Conservation (phyloP, 2,888 invertebrate genomes). For the Eueremaeus valkanovi region DNA sequence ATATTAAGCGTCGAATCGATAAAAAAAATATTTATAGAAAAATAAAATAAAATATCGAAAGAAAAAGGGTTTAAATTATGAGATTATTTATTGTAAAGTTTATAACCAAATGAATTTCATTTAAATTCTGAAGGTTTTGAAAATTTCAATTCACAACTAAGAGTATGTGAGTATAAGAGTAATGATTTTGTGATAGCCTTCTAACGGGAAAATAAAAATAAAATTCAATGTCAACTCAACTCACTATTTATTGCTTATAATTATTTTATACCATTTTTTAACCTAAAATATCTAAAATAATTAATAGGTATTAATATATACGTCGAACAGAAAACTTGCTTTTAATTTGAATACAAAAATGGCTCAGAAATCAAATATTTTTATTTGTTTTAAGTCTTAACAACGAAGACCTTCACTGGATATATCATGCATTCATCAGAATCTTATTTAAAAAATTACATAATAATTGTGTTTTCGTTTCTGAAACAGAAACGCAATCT, state of each 20-base stretch:
- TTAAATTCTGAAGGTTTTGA: slow-evolving; percentile 15
- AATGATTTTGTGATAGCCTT: slow-evolving; percentile 27
- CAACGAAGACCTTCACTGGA: neutral
- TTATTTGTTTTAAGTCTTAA: too few species aligned
- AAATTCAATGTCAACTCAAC: slow-evolving; percentile 22
- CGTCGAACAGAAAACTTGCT: neutral
- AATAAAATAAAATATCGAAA: neutral
- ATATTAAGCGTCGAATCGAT: too few species aligned
- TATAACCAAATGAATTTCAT: slow-evolving; percentile 9
- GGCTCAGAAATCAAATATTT: neutral
- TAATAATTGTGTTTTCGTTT: too few species aligned
- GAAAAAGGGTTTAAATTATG: neutral
- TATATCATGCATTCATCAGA: too few species aligned
- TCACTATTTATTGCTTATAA: slow-evolving; percentile 24
- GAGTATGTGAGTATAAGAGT: neutral
- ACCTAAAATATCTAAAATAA: slow-evolving; percentile 15
- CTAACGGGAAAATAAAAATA: neutral
- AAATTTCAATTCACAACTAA: neutral
- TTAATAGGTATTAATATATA: slow-evolving; percentile 20
- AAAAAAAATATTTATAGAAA: too few species aligned
- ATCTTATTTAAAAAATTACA: neutral
- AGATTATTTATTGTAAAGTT: neutral
- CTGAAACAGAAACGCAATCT: too few species aligned
- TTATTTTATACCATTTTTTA: slow-evolving; percentile 22
- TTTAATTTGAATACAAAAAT: neutral